Base-by-base conservation (phyloP, 35 echinoderm and acorn worm species). In the Heliocidaris erythrogramma region DNA sequence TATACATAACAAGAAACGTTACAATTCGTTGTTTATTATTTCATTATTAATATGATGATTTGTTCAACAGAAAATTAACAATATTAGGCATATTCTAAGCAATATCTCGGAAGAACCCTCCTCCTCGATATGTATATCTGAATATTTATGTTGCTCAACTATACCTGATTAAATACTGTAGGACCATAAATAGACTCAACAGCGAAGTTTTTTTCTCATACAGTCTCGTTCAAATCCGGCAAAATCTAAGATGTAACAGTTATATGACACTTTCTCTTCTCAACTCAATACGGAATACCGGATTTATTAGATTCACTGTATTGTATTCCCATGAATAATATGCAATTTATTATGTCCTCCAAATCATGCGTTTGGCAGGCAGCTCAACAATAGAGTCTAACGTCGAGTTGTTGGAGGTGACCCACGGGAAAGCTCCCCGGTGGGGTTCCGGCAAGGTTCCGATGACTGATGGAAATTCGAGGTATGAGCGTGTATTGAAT, bases 391-490 rank as follows among this genome's bases (percentile, higher is more conserved):
- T 78, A 78, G 65, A 21, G 65, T 78, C 65, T 78, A n/a, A 78
- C 65, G 27, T 78, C 65, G 65, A 78, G 65, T 78, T 78, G 65
- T 78, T 24, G 65, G 27, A 18, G 27, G 65, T n/a, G 65, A 78
- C 65, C 65, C 65, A 78, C 65, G 65, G 65, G 65, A 78, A 4
- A 78, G 65, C 27, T 78, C 65, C 65, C 65, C 65, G 65, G 65
- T 78, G 65, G 65, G n/a, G 65, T 78, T 78, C 65, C 18, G 65
- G 65, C 65, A 27, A 78, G 18, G 65, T 78, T 78, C 65, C 65
- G 65, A 78, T 78, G 65, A 78, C 65, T 78, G 65, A 78, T 78
- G 65, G 65, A 78, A 78, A 78, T n/a, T 78, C 65, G 65, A n/a
- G 65, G 65, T 24, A 78, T 27, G 65, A 27, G 65, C 27, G 65